phyloP scores from a whole-genome alignment of 2,888 invertebrate species.

The Folsomia manolachei region DNA sequence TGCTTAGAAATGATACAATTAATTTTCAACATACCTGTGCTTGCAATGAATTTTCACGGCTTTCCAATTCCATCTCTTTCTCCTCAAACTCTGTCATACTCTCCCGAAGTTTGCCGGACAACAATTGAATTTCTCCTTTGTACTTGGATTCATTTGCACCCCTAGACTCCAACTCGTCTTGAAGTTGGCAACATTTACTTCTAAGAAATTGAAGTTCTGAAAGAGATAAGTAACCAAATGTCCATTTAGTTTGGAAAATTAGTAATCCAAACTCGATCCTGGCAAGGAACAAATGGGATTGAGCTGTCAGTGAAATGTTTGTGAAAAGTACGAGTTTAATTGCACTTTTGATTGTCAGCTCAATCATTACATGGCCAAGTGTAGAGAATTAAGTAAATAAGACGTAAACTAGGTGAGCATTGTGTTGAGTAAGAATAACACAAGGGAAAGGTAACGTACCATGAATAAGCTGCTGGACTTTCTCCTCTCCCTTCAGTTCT shows the following conservation, averaged over 20 bases:
- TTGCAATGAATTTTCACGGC: conserved; percentile 39
- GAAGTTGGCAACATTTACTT: conserved; percentile 48
- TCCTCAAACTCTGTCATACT: conserved; percentile 44
- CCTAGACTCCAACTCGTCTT: conserved; percentile 45
- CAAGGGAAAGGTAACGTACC: conserved; percentile 9
- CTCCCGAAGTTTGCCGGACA: conserved; percentile 42
- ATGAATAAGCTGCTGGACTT: conserved; percentile 45
- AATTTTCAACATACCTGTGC: conserved; percentile 42
- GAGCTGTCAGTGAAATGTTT: no score
- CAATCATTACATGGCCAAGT: no score
- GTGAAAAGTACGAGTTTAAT: no score
- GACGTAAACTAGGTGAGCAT: no score
- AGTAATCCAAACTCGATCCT: no score
- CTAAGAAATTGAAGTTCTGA: conserved; percentile 44
- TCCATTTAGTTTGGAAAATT: no score
- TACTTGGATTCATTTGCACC: conserved; percentile 39
- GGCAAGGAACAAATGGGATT: no score
- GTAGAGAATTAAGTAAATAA: no score
- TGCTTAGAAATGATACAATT: no score
- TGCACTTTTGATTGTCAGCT: no score
- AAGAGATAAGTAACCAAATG: no score
- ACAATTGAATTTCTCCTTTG: conserved; percentile 46
- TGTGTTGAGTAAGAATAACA: neutral
- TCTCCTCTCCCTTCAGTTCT: conserved; percentile 40
- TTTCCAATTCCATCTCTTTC: conserved; percentile 47